Percentiles rank a stretch among this genome's conserved stretches.
These are phyloP conservation scores for Tragelaphus scriptus DNA, from an alignment of 2,113 vertebrate genomes.

Conservation along the genomic window DNA sequence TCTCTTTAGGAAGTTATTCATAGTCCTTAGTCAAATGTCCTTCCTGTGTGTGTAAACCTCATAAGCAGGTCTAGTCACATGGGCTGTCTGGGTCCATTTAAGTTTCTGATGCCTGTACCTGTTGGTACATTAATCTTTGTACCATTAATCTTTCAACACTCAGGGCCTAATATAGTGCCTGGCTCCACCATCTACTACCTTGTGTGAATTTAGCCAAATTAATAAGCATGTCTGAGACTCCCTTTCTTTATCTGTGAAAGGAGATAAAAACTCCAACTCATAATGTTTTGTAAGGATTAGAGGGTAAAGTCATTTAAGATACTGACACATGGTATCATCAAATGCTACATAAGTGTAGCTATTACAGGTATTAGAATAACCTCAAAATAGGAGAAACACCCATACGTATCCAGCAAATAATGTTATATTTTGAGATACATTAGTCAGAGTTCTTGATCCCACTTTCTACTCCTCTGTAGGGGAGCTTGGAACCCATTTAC, in stretches of 20 bases:
- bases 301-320: conserved; percentile 14
- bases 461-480: background rate
- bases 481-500: background rate
- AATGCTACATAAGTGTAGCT: background rate
- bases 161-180: background rate
- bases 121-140: background rate
- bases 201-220: background rate
- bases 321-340: background rate
- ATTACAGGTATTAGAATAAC: background rate
- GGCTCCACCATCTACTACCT: conserved; percentile 20
- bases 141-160: background rate
- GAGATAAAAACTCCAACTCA: conserved; percentile 14
- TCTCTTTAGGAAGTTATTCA: background rate
- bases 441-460: background rate
- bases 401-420: background rate
- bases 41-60: background rate
- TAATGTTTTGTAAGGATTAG: background rate
- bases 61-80: background rate
- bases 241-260: conserved; percentile 42
- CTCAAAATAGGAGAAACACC: background rate
- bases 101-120: background rate
- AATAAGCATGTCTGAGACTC: background rate
- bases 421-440: background rate
- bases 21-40: background rate
- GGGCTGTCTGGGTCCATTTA: background rate